Evolutionary conservation across 1,140 invertebrate genomes (phyloP).

Genomic region (Drosophila tristis): DNA sequence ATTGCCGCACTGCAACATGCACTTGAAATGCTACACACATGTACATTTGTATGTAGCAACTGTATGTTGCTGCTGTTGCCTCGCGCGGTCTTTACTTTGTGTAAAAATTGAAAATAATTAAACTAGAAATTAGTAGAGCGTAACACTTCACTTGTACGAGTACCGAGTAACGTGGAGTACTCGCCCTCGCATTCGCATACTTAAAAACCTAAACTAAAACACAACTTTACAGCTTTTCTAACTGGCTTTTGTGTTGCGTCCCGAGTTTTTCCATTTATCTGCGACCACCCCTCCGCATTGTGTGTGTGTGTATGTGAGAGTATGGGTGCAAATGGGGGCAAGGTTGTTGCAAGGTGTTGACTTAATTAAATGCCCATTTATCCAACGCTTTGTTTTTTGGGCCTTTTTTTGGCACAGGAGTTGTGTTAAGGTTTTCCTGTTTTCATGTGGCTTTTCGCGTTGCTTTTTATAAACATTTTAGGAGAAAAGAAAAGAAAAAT

Average conservation of each 20-base stretch:
- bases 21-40: conserved; percentile 69
- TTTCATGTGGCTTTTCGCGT: too few species aligned
- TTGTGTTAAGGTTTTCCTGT: conserved; percentile 4
- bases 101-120: conserved; percentile 77
- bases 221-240: conserved; percentile 21
- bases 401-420: conserved; percentile 2
- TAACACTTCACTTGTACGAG: conserved; percentile 41
- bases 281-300: not conserved
- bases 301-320: not conserved
- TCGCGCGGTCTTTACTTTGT: conserved; percentile 71
- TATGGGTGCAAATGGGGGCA: conserved; percentile 30
- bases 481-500: too few species aligned
- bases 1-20: conserved; percentile 47
- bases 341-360: conserved; percentile 47
- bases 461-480: too few species aligned
- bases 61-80: conserved; percentile 34
- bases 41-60: not conserved
- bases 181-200: not conserved
- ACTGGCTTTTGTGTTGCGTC: too few species aligned
- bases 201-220: conserved; percentile 25
- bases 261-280: too few species aligned
- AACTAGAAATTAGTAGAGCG: conserved; percentile 80
- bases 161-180: not conserved
- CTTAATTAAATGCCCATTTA: conserved; percentile 45
- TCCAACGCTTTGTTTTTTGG: conserved; percentile 21